A percentile compares a stretch with the other conserved stretches of the same genome.
Conservation (phyloP, 2,113 vertebrate genomes). For the Eurypyga helias region DNA sequence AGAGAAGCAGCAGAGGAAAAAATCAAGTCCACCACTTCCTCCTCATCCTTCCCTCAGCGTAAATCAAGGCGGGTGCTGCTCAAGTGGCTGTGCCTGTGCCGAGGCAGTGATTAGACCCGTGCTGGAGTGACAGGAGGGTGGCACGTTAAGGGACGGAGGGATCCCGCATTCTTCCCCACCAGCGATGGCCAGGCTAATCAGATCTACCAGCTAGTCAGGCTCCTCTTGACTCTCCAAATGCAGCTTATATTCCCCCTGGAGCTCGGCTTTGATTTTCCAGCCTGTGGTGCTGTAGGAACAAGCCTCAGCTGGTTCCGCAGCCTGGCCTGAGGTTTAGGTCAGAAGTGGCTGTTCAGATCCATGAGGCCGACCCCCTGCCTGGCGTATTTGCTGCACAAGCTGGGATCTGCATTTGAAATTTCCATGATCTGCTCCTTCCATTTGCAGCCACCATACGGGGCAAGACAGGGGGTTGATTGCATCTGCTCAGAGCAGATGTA, state of each 20-base stretch:
- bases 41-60: rapidly evolving
- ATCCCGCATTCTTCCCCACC: background rate
- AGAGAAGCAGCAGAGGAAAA: rapidly evolving
- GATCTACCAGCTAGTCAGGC: background rate
- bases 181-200: background rate
- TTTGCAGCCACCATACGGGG: background rate
- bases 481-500: background rate
- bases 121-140: background rate
- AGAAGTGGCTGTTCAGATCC: background rate
- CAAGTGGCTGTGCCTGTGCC: background rate
- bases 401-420: background rate
- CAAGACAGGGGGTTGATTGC: background rate
- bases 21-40: background rate
- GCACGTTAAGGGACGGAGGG: background rate
- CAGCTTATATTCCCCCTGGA: background rate
- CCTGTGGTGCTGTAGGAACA: background rate
- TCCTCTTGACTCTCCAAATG: background rate
- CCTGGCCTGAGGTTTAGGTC: background rate
- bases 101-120: background rate
- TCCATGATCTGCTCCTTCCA: background rate
- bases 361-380: background rate
- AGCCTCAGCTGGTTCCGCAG: background rate
- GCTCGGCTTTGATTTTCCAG: background rate
- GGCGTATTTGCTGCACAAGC: background rate
- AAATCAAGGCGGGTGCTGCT: background rate